phyloP scores from a whole-genome alignment of 2,797 vertebrate genomes.

The Ara ararauna region DNA sequence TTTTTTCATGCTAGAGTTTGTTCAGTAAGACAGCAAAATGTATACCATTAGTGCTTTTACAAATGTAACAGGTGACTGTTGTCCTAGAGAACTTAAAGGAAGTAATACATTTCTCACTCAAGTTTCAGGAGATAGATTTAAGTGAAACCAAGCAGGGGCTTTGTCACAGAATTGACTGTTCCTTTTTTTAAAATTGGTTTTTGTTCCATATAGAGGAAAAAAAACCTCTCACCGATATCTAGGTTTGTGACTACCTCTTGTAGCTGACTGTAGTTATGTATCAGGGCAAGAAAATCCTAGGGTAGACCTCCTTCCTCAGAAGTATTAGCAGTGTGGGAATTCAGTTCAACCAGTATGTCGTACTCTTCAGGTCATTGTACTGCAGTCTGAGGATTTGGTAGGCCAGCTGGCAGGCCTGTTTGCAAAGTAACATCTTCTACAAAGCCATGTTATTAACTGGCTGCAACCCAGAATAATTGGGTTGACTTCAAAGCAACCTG shows the following conservation, averaged over 20 bases:
- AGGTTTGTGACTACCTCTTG: neutral
- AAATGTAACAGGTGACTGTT: neutral
- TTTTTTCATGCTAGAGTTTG: neutral
- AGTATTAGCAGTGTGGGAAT: neutral
- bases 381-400: neutral
- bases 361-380: neutral
- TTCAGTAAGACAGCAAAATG: neutral
- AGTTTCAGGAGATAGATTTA: neutral
- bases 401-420: neutral
- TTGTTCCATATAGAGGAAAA: neutral
- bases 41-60: neutral
- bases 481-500: neutral
- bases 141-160: neutral
- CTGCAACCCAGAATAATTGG: neutral
- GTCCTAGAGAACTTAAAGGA: neutral
- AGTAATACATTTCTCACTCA: neutral
- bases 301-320: neutral
- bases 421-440: neutral
- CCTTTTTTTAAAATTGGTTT: neutral
- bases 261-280: neutral
- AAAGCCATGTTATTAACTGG: neutral
- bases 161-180: neutral
- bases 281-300: neutral
- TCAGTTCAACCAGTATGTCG: neutral
- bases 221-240: accelerated